Percentiles rank a stretch among this genome's conserved stretches.
These are phyloP conservation scores for Montipora capricornis DNA, from an alignment of 64 coral and sea anemone genomes.

Conservation along the genomic window DNA sequence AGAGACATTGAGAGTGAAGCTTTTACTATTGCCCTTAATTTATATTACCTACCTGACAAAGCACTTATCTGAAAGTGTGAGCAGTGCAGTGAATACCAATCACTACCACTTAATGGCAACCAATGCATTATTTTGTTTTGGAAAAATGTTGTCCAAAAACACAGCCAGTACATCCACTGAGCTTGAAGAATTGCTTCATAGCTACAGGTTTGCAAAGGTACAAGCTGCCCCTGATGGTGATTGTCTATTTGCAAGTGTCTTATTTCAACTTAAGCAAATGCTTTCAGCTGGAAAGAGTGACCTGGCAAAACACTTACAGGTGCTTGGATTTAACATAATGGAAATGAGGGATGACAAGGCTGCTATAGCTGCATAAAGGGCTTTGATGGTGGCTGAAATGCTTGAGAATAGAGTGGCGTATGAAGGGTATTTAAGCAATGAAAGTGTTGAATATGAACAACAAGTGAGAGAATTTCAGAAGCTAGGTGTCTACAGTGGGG, in stretches of 20 bases:
- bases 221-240: slow-evolving; percentile 40
- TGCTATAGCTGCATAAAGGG: slow-evolving; percentile 27
- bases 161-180: neutral
- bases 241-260: slow-evolving; percentile 51
- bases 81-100: slow-evolving; percentile 6
- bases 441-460: slow-evolving; percentile 43
- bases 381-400: slow-evolving; percentile 64
- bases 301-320: neutral
- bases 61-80: slow-evolving; percentile 7
- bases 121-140: slow-evolving; percentile 25
- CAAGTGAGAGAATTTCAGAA: slow-evolving; percentile 36
- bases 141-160: neutral
- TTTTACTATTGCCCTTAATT: slow-evolving; percentile 14
- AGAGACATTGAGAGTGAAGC: slow-evolving; percentile 27
- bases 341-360: neutral
- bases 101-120: slow-evolving; percentile 51
- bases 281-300: slow-evolving; percentile 12
- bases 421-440: slow-evolving; percentile 50
- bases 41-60: slow-evolving; percentile 7
- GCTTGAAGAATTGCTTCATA: slow-evolving; percentile 4
- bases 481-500: slow-evolving; percentile 51
- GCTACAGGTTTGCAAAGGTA: slow-evolving; percentile 35
- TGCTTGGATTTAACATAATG: slow-evolving; percentile 16
- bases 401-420: slow-evolving; percentile 44
- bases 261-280: slow-evolving; percentile 50